A percentile compares a stretch with the other conserved stretches of the same genome.
phyloP scores from a whole-genome alignment of 2,113 vertebrate genomes.

The Labeo rohita region DNA sequence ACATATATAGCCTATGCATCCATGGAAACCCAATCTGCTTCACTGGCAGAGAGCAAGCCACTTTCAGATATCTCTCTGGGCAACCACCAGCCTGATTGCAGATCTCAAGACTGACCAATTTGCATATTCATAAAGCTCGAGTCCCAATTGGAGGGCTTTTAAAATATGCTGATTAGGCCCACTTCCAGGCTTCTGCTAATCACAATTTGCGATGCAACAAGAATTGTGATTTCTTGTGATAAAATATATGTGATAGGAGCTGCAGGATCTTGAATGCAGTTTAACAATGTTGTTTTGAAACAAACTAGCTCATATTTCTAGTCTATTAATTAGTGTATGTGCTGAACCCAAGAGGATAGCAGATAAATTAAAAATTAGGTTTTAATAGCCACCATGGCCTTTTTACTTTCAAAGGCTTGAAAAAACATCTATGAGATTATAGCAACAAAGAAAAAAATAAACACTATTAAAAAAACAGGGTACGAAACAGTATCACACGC shows the following conservation, averaged over 20 bases:
- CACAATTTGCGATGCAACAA: constrained; percentile 39
- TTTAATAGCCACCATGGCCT: background rate
- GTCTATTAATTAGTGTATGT: background rate
- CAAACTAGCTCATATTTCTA: background rate
- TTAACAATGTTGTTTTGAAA: constrained; percentile 15
- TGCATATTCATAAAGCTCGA: constrained; percentile 60
- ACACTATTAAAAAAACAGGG: background rate
- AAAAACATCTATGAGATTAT: background rate
- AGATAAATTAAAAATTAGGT: background rate
- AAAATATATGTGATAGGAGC: constrained; percentile 17
- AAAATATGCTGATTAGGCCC: constrained; percentile 60
- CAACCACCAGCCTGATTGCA: constrained; percentile 42
- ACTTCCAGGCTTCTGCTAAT: constrained; percentile 54
- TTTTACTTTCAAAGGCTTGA: background rate
- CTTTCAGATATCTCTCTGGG: constrained; percentile 42
- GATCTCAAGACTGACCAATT: constrained; percentile 44
- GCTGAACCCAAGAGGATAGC: background rate
- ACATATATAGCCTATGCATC: constrained; percentile 15
- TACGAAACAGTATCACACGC: background rate
- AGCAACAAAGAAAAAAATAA: background rate
- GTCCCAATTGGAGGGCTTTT: constrained; percentile 39
- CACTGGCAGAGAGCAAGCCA: constrained; percentile 20
- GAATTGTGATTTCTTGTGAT: constrained; percentile 51
- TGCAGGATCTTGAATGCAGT: background rate
- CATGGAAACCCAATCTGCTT: constrained; percentile 37